Evolutionary conservation across 2,888 invertebrate species (phyloP).

Genomic region (Sesamia inferens): DNA sequence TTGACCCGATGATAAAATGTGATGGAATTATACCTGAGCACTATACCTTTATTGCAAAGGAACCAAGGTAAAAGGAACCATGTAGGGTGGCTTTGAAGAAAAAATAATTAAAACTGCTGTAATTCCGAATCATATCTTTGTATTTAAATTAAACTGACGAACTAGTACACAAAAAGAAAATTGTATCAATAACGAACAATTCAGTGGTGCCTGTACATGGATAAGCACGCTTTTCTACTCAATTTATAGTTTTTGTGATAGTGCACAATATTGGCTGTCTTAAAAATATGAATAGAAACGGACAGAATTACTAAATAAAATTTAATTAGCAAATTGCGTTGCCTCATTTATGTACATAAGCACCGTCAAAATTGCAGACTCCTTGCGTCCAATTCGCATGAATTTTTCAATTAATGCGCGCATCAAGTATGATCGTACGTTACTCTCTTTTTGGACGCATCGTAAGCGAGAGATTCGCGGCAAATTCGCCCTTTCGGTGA

Average conservation of each 20-base stretch:
- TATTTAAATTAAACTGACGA: slow-evolving; percentile 64
- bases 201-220: slow-evolving; percentile 35
- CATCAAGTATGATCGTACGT: neutral
- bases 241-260: slow-evolving; percentile 25
- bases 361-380: neutral
- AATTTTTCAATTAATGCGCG: neutral
- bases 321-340: no score
- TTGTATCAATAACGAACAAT: slow-evolving; percentile 50
- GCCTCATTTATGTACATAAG: neutral
- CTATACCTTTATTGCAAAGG: neutral
- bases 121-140: slow-evolving; percentile 61
- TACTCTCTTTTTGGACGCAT: neutral
- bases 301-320: neutral
- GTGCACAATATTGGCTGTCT: slow-evolving; percentile 46
- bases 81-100: neutral
- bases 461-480: neutral
- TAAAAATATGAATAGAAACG: neutral
- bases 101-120: slow-evolving; percentile 47
- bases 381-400: neutral
- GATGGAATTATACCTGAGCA: no score
- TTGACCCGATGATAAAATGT: no score
- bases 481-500: neutral
- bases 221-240: slow-evolving; percentile 34
- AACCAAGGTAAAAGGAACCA: no score
- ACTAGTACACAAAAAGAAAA: slow-evolving; percentile 55